Evolutionary conservation across 2,797 vertebrate genomes (phyloP).

Genomic region (Gila robusta): DNA sequence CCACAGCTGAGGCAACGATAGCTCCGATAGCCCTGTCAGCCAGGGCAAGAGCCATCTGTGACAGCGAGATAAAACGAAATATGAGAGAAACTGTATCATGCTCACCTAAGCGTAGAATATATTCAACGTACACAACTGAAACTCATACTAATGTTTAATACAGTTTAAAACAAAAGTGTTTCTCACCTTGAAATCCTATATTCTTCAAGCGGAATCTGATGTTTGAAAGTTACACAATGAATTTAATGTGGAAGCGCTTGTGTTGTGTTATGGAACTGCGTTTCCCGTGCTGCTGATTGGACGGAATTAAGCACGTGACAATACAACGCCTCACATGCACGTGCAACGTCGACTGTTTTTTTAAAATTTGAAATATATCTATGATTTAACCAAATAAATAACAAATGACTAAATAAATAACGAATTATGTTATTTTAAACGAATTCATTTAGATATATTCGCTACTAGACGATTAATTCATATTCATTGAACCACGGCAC

Average conservation of each 20-base stretch:
- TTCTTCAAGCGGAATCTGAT: neutral
- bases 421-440: neutral
- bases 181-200: conserved; percentile 12
- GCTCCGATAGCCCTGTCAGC: conserved; percentile 77
- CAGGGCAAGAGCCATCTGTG: conserved; percentile 76
- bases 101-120: neutral
- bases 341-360: neutral
- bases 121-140: neutral
- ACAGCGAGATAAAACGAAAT: conserved; percentile 31
- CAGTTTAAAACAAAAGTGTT: neutral
- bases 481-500: too few relatives aligned
- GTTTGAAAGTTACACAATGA: neutral
- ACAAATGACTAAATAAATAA: neutral
- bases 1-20: conserved; percentile 78
- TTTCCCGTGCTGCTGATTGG: conserved; percentile 12
- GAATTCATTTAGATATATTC: neutral
- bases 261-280: conserved; percentile 12
- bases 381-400: neutral
- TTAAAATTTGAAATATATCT: neutral
- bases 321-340: neutral
- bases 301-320: conserved; percentile 27
- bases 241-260: neutral
- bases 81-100: neutral
- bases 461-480: neutral
- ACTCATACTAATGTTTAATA: neutral